Evolutionary conservation across 2,888 invertebrate species (phyloP).

Genomic region (Linyphia triangularis): DNA sequence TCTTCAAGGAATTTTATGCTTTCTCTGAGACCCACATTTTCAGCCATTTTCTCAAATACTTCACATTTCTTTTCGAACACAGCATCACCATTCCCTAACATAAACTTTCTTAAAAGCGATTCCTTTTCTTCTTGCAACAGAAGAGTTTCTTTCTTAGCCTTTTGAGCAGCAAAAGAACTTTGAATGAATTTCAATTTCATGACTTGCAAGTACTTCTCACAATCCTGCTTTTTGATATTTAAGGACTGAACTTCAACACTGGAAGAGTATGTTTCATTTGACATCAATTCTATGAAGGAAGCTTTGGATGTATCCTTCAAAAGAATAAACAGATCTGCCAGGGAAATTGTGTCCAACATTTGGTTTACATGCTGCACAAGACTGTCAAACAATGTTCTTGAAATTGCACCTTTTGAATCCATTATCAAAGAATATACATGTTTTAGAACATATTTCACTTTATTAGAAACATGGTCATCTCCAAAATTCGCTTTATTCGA

Average conservation of each 20-base stretch:
- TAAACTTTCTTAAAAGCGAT: background rate
- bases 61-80: background rate
- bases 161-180: background rate
- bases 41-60: background rate
- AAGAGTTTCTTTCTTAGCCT: background rate
- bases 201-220: background rate
- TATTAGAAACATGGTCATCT: background rate
- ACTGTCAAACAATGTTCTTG: background rate
- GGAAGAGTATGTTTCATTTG: background rate
- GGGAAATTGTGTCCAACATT: background rate
- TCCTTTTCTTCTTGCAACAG: background rate
- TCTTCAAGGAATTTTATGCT: slow-evolving; percentile 28
- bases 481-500: background rate
- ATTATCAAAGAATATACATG: background rate
- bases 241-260: background rate
- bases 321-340: background rate
- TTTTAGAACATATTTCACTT: background rate
- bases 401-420: background rate
- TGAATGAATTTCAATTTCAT: background rate
- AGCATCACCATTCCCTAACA: background rate
- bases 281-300: background rate
- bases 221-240: background rate
- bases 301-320: background rate
- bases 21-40: slow-evolving; percentile 1
- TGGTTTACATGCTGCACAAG: background rate